Evolutionary conservation across 2,888 invertebrate genomes (phyloP).

Genomic region (Cyaniris semiargus): DNA sequence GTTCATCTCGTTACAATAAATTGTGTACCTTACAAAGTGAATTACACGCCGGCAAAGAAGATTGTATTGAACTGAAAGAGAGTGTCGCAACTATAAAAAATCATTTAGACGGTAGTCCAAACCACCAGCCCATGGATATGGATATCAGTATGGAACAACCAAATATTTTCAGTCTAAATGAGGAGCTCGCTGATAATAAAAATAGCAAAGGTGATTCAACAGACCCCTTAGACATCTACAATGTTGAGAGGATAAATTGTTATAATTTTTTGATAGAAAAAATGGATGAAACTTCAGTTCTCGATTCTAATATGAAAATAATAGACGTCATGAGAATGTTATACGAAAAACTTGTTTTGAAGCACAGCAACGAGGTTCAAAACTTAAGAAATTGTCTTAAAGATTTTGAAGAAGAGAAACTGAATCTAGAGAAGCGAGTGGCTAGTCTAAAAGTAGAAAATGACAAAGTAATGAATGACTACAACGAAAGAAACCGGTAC

Average conservation of each 20-base stretch:
- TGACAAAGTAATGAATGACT: constrained; percentile 48
- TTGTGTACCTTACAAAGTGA: constrained; percentile 69
- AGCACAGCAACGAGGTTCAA: constrained; percentile 63
- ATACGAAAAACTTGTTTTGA: constrained; percentile 54
- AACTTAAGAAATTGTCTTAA: constrained; percentile 63
- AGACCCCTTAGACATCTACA: constrained; percentile 52
- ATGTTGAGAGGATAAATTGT: constrained; percentile 62
- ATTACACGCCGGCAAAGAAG: constrained; percentile 66
- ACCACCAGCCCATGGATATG: constrained; percentile 57
- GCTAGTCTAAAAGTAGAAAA: constrained; percentile 47
- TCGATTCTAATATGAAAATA: constrained; percentile 54
- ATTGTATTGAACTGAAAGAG: constrained; percentile 68
- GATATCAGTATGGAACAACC: constrained; percentile 61
- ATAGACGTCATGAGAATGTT: constrained; percentile 67
- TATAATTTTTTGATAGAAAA: constrained; percentile 60
- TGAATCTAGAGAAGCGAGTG: constrained; percentile 50
- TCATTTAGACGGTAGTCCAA: constrained; percentile 62
- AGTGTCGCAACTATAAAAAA: constrained; percentile 70
- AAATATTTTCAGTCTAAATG: constrained; percentile 49
- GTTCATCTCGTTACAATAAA: constrained; percentile 63
- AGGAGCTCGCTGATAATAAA: constrained; percentile 47
- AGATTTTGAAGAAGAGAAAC: constrained; percentile 57
- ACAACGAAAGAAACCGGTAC: constrained; percentile 51
- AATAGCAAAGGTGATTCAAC: constrained; percentile 52
- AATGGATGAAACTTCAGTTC: constrained; percentile 52